Evolutionary conservation across 2,113 vertebrate genomes (phyloP).

Genomic region (Tachysurus vachellii): DNA sequence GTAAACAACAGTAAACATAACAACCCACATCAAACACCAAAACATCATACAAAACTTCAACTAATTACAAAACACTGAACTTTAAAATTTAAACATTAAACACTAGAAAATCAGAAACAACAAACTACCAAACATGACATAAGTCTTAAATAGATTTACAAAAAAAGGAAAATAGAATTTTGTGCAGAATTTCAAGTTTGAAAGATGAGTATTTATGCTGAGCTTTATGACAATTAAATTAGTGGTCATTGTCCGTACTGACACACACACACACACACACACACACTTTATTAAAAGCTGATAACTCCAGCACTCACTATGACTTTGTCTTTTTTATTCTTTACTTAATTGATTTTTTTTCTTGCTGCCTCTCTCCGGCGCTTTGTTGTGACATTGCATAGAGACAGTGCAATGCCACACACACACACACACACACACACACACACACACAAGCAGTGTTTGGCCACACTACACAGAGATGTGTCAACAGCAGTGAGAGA

Average conservation of each 20-base stretch:
- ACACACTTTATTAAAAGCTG: constrained; percentile 7
- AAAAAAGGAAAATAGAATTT: background rate
- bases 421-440: constrained; percentile 58
- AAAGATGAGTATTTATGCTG: too few relatives aligned
- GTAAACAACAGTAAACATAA: background rate
- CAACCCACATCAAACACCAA: background rate
- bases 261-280: background rate
- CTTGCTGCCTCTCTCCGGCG: constrained; percentile 48
- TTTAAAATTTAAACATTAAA: background rate
- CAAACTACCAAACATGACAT: background rate
- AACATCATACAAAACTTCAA: background rate
- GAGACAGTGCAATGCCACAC: constrained; percentile 56
- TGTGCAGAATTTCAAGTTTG: background rate
- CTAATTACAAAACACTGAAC: background rate
- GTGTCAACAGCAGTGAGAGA: constrained; percentile 71
- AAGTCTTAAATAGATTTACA: background rate
- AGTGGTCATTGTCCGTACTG: background rate
- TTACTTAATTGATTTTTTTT: constrained; percentile 64
- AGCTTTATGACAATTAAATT: constrained; percentile 23
- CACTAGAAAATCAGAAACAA: background rate
- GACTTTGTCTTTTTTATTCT: constrained; percentile 47
- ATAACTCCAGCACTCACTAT: constrained; percentile 25
- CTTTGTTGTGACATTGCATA: constrained; percentile 63
- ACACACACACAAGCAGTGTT: constrained; percentile 59
- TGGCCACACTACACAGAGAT: constrained; percentile 73